Percentiles rank a stretch among this genome's conserved stretches.
phyloP scores from a whole-genome alignment of 2,888 invertebrate genomes.

The Anarsia innoxiella region DNA sequence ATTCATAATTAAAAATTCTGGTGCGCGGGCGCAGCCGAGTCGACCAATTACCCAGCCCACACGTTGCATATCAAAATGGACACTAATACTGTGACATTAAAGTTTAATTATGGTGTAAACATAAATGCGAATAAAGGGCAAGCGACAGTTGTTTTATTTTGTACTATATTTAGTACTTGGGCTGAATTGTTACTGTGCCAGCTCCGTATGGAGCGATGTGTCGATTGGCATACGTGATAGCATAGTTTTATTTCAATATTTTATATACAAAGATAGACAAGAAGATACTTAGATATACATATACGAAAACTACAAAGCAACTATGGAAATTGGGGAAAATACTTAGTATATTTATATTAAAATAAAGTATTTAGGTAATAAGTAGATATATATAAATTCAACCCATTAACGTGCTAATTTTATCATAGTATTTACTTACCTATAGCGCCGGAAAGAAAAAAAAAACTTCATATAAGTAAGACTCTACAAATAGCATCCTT shows the following conservation, averaged over 20 bases:
- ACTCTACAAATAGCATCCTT: too few species aligned
- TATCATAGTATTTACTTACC: too few species aligned
- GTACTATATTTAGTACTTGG: constrained; percentile 71
- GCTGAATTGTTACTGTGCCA: constrained; percentile 71
- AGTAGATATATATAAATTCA: too few species aligned
- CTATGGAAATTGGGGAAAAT: too few species aligned
- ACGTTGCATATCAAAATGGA: constrained; percentile 39
- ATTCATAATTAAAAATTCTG: constrained; percentile 76
- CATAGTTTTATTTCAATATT: constrained; percentile 8
- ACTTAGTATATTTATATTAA: too few species aligned
- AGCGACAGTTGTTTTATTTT: constrained; percentile 73
- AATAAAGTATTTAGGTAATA: too few species aligned
- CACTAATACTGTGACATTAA: constrained; percentile 39
- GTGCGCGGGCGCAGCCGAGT: constrained; percentile 61
- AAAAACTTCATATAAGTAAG: too few species aligned
- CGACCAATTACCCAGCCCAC: constrained; percentile 42
- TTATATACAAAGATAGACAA: too few species aligned
- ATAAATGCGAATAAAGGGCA: constrained; percentile 62
- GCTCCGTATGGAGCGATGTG: constrained; percentile 46
- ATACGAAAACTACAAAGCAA: too few species aligned
- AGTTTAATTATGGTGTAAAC: constrained; percentile 35
- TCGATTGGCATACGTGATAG: constrained; percentile 50
- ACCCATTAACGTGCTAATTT: too few species aligned
- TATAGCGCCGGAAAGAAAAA: too few species aligned
- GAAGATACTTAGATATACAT: too few species aligned